phyloP scores from a whole-genome alignment of 1,140 invertebrate species.

The Papilio machaon region DNA sequence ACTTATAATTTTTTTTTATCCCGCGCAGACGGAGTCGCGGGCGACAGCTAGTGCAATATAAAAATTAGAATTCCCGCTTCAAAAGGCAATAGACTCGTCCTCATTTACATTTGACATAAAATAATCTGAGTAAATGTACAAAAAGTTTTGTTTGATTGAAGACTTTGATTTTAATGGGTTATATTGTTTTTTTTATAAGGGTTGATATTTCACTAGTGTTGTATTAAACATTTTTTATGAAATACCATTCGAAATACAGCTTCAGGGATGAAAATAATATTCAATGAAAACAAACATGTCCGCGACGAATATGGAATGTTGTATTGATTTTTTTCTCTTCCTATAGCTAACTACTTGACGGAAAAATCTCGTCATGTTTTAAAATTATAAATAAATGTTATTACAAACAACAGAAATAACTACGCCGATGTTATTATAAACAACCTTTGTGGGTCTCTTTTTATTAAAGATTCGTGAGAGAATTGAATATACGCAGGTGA shows the following conservation, averaged over 20 bases:
- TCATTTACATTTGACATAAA: not conserved
- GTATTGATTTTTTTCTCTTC: constrained; percentile 19
- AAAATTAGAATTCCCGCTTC: no score
- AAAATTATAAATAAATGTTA: not conserved
- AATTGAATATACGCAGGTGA: constrained; percentile 45
- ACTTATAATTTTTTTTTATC: no score
- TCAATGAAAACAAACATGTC: constrained; percentile 10
- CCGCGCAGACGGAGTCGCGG: no score
- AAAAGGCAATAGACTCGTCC: no score
- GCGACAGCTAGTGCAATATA: no score
- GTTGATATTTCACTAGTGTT: not conserved
- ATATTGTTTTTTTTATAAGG: not conserved
- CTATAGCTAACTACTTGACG: not conserved
- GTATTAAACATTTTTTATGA: not conserved
- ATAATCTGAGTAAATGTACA: not conserved
- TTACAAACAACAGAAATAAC: not conserved
- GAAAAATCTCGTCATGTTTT: not conserved
- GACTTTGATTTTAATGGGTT: not conserved
- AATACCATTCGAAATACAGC: not conserved
- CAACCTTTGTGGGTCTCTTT: not conserved
- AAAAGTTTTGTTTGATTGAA: not conserved
- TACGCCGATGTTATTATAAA: not conserved
- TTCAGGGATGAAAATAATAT: not conserved
- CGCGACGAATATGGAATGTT: not conserved
- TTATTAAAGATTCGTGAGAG: not conserved